These are phyloP conservation scores for Okamejei kenojei DNA, from an alignment of 2,797 vertebrate species.

Conservation along the genomic window DNA sequence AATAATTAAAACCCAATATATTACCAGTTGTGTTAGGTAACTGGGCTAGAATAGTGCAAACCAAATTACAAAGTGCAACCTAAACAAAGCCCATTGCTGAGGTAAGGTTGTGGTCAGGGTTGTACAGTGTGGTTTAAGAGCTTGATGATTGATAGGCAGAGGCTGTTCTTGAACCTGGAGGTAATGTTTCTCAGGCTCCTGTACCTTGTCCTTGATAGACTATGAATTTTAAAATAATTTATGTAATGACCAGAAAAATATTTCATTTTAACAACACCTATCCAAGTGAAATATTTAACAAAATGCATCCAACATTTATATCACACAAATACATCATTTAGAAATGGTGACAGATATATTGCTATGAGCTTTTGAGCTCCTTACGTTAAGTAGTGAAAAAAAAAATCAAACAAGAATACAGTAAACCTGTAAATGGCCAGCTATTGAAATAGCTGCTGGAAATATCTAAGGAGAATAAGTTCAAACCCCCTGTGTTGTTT, in stretches of 20 bases:
- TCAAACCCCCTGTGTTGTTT: not conserved
- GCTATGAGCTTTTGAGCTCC: not conserved
- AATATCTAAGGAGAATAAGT: not conserved
- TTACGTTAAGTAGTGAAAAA: not conserved
- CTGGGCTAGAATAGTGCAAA: no score
- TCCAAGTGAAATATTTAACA: not conserved
- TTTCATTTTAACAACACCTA: not conserved
- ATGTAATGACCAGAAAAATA: not conserved
- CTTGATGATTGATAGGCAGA: no score
- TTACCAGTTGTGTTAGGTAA: no score
- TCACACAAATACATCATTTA: not conserved
- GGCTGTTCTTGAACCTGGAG: no score
- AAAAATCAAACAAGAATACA: not conserved
- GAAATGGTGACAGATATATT: not conserved
- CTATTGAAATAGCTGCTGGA: not conserved
- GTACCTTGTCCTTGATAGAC: not conserved
- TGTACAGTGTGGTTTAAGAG: no score
- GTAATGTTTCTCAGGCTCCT: no score
- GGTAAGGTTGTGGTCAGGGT: no score
- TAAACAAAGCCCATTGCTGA: no score
- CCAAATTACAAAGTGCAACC: no score
- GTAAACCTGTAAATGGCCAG: not conserved
- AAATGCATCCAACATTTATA: not conserved
- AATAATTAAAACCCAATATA: no score
- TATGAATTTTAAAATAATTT: not conserved